Evolutionary conservation across 1,140 invertebrate genomes (phyloP), one percentile per base, ranked within the genome.

Genomic region (Pseudomyrmex sp.): DNA sequence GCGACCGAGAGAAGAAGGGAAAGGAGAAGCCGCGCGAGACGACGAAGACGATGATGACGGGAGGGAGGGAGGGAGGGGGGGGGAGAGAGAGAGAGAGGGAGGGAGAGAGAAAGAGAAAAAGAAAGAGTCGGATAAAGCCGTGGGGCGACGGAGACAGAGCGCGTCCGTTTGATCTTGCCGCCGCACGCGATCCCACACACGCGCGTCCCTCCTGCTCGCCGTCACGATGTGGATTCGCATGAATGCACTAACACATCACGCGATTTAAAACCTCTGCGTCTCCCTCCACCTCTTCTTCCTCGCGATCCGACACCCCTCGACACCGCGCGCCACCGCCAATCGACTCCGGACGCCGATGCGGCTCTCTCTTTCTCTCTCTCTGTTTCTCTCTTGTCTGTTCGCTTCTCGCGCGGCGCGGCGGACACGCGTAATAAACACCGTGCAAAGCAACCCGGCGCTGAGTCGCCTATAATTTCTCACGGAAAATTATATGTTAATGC

Each of bases 151-250:
- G 82, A 87, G 85, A 88, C 87, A 68, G 72, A 88, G 86, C 84
- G 88, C 85, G 88, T 88, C 74, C 88, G 91, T 94, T 93, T 93
- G 93, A 94, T 93, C 91, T 93, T 73, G 91, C 93, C 93, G 93
- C 91, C 92, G 92, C 93, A 94, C 92, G 93, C 93, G 92, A 94
- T 93, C 92, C 89, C 89, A 89, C 92, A 90, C 91, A 90, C 91
- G 87, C 88, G 85, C 83, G 56, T 82, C 86, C 87, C 83, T 87
- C 86, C 79, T 73, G 69, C 54, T 76, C 74, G 44, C 20, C 73
- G 2, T 23, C 46, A 26, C 61, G 77, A 83, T 85, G 80, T 80
- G 82, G 87, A 87, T 88, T 83, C 88, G 88, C 87, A 89, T 82
- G 88, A 89, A 92, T 90, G 87, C 88, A 91, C 92, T 85, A 91